Conservation (phyloP, 2,113 vertebrate species). For the Coregonus clupeaformis region DNA sequence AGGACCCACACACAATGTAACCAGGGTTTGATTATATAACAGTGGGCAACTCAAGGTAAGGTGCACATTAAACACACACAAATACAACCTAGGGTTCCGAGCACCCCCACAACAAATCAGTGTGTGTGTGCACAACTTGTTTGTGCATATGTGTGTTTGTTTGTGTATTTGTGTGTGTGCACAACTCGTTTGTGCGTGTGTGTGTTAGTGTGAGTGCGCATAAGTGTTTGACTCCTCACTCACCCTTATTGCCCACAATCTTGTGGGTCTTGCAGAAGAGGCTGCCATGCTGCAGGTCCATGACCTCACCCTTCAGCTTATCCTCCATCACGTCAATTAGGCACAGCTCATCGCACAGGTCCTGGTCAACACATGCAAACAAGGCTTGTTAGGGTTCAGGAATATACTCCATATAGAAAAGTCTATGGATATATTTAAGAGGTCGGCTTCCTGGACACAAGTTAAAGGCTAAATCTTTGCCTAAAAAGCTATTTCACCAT, state of each 20-base stretch:
- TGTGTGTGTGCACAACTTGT: background rate
- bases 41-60: background rate
- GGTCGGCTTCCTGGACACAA: too few species aligned
- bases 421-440: too few species aligned
- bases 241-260: slow-evolving; percentile 96
- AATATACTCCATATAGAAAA: too few species aligned
- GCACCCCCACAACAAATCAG: too few species aligned
- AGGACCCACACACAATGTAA: slow-evolving; percentile 9
- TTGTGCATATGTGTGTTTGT: background rate
- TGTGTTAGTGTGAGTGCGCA: background rate
- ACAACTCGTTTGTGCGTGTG: background rate
- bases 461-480: too few species aligned
- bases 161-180: background rate
- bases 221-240: slow-evolving; percentile 2
- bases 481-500: too few species aligned
- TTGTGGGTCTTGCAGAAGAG: slow-evolving; percentile 96
- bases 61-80: too few species aligned
- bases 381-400: background rate
- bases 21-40: too few species aligned
- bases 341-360: slow-evolving; percentile 92
- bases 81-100: too few species aligned
- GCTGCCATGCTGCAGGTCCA: slow-evolving; percentile 96
- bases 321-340: slow-evolving; percentile 98
- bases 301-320: slow-evolving; percentile 93
- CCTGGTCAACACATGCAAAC: slow-evolving; percentile 68